phyloP scores from a whole-genome alignment of 2,888 invertebrate genomes.

The Allolobophora icterica region DNA sequence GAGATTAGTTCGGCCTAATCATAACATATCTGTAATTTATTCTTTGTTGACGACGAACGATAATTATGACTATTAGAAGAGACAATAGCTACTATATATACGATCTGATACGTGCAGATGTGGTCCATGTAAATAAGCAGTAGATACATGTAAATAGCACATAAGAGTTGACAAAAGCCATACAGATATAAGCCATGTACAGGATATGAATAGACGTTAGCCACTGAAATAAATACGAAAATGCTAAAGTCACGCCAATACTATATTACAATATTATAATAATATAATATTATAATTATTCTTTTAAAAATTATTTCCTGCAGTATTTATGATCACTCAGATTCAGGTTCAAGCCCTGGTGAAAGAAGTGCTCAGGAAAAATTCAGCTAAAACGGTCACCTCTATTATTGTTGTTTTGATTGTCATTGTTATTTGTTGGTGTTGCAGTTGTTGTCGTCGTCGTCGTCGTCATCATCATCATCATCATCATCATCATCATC shows the following conservation, averaged over 20 bases:
- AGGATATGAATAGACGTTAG: too few relatives aligned
- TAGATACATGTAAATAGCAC: background rate
- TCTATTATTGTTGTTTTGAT: background rate
- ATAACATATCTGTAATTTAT: background rate
- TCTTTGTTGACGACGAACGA: background rate
- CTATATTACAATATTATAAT: too few relatives aligned
- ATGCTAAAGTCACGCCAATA: too few relatives aligned
- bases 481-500: conserved; percentile 29
- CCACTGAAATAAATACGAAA: too few relatives aligned
- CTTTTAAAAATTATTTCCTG: too few relatives aligned
- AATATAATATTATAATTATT: too few relatives aligned
- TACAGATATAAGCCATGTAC: background rate
- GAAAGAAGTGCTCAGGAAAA: too few relatives aligned
- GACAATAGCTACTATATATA: background rate
- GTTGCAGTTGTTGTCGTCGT: conserved; percentile 32
- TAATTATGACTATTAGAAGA: background rate
- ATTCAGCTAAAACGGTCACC: background rate
- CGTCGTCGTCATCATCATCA: conserved; percentile 36
- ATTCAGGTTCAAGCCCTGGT: too few relatives aligned
- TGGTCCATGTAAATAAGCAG: background rate
- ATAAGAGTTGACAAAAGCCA: background rate
- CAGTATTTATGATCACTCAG: too few relatives aligned
- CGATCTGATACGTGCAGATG: background rate
- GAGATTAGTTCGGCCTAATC: conserved; percentile 1
- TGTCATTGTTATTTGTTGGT: background rate